phyloP scores from a whole-genome alignment of 2,113 vertebrate species.

The mouse (Mus musculus) region DNA sequence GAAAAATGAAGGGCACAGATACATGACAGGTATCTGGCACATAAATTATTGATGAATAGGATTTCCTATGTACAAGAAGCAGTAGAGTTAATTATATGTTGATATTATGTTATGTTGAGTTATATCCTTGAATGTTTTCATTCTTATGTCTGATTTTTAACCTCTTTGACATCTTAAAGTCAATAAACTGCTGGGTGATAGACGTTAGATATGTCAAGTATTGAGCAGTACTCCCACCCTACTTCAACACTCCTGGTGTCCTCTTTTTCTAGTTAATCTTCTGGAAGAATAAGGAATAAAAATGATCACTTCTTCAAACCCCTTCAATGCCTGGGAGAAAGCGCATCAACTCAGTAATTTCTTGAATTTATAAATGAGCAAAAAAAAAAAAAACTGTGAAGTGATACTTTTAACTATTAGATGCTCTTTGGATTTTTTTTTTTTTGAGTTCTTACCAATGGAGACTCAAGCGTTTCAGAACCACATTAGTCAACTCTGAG shows the following conservation, averaged over 20 bases:
- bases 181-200: neutral
- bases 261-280: neutral
- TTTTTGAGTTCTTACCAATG: neutral
- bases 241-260: neutral
- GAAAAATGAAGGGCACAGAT: neutral
- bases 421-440: neutral
- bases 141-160: neutral
- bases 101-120: neutral
- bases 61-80: neutral
- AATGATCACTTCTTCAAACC: neutral
- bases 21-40: neutral
- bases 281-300: neutral
- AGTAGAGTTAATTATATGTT: conserved; percentile 5
- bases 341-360: neutral
- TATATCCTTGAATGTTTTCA: neutral
- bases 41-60: neutral
- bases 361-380: neutral
- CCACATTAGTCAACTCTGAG: neutral
- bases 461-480: neutral
- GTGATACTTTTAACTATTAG: neutral
- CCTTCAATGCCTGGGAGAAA: neutral
- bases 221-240: neutral
- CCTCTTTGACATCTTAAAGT: neutral
- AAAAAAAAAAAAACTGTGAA: neutral
- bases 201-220: neutral